Base-by-base conservation (phyloP, 2,113 vertebrate genomes). In the Perca flavescens region DNA sequence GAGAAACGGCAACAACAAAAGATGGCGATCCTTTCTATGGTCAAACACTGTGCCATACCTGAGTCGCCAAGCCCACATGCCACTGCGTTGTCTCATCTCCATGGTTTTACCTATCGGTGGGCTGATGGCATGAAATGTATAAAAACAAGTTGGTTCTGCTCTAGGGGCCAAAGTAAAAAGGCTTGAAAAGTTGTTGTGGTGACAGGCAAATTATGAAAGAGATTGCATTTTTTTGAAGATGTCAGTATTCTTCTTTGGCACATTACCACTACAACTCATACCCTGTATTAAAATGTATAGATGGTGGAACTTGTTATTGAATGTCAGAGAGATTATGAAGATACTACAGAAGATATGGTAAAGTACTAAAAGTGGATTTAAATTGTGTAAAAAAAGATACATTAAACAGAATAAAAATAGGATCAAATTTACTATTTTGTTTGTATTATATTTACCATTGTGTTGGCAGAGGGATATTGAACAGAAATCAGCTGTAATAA, bases 211-310 rank as follows among this genome's bases (percentile, higher is more conserved):
- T 86, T 62, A 88, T 89, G 85, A 92, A 90, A 89, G 92, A 93
- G 88, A 91, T 92, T 84, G 86, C 95, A 96, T 96, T 96, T 96
- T 95, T 98, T 97, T 97, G 96, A 96, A 96, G 96, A 97, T 97
- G 96, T 97, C 97, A 99, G 98, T 98, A 97, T 99, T 97, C 95
- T 95, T 95, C 92, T 96, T 94, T 96, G 97, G 96, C 97, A 97
- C 96, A 96, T 97, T 93, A 95, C 97, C 97, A 97, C 97, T 97
- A 97, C 96, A 97, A 96, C 95, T 96, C 96, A 96, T 98, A 98
- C 98, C 96, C 95, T 99, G 97, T 98, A 99, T 97, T 97, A 97
- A 99, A 96, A 96, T 99, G 97, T 99, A 99, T 99, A 99, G 97
- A 98, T 97, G 96, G 97, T 97, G 96, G 97, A 97, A 95, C 96